Conservation (phyloP, 2,113 vertebrate species). For the Hoplias malabaricus region DNA sequence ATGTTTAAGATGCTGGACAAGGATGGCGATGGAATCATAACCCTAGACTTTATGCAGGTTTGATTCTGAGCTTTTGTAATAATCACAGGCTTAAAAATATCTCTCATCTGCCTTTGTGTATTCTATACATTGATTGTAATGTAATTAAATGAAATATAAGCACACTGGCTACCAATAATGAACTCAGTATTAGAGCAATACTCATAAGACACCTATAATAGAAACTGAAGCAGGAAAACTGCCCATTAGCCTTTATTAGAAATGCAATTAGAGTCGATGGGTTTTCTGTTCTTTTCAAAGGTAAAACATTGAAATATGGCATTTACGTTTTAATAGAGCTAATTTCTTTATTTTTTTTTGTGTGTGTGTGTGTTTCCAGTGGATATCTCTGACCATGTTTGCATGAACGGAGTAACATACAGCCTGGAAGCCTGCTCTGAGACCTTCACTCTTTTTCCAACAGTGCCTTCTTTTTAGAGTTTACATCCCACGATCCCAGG, state of each 20-base stretch:
- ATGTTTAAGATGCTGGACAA: conserved; percentile 86
- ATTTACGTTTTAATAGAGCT: too few relatives aligned
- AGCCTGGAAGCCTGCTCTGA: conserved; percentile 4
- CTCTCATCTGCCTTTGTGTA: not conserved
- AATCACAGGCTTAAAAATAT: not conserved
- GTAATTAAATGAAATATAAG: not conserved
- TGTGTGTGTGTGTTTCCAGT: conserved; percentile 67
- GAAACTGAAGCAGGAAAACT: too few relatives aligned
- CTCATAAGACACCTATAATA: too few relatives aligned
- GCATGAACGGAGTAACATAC: conserved; percentile 56
- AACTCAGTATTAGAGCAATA: too few relatives aligned
- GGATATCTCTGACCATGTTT: conserved; percentile 78
- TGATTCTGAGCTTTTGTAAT: not conserved
- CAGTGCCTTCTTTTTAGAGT: conserved; percentile 64
- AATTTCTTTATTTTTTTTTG: not conserved
- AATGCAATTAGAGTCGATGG: too few relatives aligned
- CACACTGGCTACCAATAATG: not conserved
- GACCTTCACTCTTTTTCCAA: conserved; percentile 34
- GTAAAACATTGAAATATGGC: too few relatives aligned
- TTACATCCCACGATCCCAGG: conserved; percentile 22
- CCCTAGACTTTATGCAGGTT: conserved; percentile 83
- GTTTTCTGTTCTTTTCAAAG: too few relatives aligned
- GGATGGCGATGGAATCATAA: conserved; percentile 76
- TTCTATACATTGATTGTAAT: not conserved
- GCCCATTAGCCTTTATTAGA: too few relatives aligned